Percentiles rank a stretch among this genome's conserved stretches.
phyloP scores from a whole-genome alignment of 23 tunicate species.

The Halocynthia roretzi region DNA sequence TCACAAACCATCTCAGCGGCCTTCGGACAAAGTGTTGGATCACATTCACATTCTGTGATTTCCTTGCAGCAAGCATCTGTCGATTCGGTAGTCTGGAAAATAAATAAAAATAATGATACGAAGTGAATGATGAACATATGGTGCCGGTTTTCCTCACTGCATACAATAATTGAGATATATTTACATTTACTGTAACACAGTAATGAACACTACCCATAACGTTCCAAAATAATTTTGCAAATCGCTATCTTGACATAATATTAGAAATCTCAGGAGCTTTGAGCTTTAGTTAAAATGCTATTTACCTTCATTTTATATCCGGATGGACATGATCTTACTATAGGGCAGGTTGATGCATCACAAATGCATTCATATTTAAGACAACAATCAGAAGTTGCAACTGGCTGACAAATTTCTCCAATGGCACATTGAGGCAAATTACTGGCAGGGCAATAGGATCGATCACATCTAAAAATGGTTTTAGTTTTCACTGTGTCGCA shows the following conservation, averaged over 20 bases:
- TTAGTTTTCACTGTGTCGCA: background rate
- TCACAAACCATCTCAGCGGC: conserved; percentile 49
- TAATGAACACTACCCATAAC: no score
- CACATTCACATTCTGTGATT: conserved; percentile 77
- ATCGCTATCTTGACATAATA: background rate
- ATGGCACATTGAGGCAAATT: conserved; percentile 35
- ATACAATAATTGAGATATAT: no score
- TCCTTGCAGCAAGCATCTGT: conserved; percentile 69
- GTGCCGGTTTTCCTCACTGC: no score
- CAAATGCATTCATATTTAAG: conserved; percentile 71
- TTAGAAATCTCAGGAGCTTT: background rate
- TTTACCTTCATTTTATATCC: conserved; percentile 72
- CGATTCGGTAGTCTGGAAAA: conserved; percentile 26
- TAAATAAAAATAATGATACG: background rate
- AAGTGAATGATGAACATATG: background rate
- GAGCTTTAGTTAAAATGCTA: background rate
- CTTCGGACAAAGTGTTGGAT: conserved; percentile 56
- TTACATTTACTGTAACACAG: no score
- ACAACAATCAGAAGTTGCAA: conserved; percentile 77
- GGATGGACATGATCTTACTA: conserved; percentile 38
- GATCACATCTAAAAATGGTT: conserved; percentile 44
- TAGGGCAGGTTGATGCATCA: conserved; percentile 73
- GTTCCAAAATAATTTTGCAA: no score
- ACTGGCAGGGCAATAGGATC: conserved; percentile 55
- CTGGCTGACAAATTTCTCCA: conserved; percentile 46